phyloP scores from a whole-genome alignment of 2,113 vertebrate genomes.

The Macrotus californicus region DNA sequence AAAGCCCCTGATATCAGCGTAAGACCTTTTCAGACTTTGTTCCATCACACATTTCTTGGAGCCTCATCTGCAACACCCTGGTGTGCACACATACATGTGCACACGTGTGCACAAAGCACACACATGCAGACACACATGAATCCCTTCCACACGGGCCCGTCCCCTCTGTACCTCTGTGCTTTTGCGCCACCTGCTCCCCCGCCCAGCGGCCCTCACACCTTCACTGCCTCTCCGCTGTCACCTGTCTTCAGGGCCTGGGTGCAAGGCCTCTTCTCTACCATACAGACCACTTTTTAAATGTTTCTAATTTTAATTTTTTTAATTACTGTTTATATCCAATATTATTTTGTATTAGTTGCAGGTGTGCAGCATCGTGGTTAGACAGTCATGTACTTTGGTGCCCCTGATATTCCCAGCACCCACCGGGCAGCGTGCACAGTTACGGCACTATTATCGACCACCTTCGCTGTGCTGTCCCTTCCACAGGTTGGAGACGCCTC shows the following conservation, averaged over 20 bases:
- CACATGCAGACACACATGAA: no score
- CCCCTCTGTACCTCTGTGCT: background rate
- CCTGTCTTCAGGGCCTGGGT: no score
- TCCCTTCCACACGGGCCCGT: background rate
- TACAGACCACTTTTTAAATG: background rate
- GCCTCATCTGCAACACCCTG: background rate
- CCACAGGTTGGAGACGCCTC: no score
- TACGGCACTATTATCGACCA: background rate
- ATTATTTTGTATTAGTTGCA: background rate
- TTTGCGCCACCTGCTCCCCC: no score
- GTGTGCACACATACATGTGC: fast-evolving
- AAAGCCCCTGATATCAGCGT: background rate
- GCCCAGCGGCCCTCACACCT: background rate
- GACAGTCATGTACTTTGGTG: background rate
- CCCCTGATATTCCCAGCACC: background rate
- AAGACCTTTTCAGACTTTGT: background rate
- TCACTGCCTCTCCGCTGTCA: background rate
- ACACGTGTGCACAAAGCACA: fast-evolving
- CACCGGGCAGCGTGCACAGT: background rate
- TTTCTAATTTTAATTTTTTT: no score
- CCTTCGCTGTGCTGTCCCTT: background rate
- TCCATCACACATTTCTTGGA: background rate
- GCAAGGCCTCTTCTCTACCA: background rate
- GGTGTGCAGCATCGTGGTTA: background rate
- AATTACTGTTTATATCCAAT: background rate